Evolutionary conservation across 2,888 invertebrate genomes (phyloP).

Genomic region (Phortica okadai): DNA sequence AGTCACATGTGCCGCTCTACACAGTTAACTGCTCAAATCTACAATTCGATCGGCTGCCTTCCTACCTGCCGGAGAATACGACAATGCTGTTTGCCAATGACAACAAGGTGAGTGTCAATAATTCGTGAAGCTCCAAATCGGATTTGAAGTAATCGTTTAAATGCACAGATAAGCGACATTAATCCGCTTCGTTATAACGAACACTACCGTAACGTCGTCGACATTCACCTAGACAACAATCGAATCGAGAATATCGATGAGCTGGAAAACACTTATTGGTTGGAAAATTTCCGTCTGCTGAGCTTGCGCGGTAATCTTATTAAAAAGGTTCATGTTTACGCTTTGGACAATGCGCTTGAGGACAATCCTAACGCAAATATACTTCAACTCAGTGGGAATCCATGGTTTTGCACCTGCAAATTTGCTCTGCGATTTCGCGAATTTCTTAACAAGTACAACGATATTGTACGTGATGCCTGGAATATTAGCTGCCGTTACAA

Average conservation of each 20-base stretch:
- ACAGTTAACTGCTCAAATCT: constrained; percentile 74
- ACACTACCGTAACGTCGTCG: constrained; percentile 82
- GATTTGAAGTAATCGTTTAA: not conserved
- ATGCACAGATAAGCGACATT: constrained; percentile 81
- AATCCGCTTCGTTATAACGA: constrained; percentile 83
- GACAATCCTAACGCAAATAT: constrained; percentile 84
- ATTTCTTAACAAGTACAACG: constrained; percentile 82
- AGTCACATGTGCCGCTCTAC: constrained; percentile 72
- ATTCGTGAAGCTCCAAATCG: not conserved
- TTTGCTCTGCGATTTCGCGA: constrained; percentile 88
- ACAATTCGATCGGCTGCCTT: constrained; percentile 69
- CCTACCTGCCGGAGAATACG: constrained; percentile 73
- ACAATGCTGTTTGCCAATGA: constrained; percentile 72
- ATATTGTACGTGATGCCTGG: constrained; percentile 82
- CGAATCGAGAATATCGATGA: constrained; percentile 81
- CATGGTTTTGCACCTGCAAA: constrained; percentile 89
- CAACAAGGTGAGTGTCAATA: constrained; percentile 67
- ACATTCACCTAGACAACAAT: constrained; percentile 88
- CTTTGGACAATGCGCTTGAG: constrained; percentile 86
- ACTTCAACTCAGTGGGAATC: constrained; percentile 85
- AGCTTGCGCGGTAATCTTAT: constrained; percentile 86
- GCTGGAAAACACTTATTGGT: constrained; percentile 87
- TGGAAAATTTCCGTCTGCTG: constrained; percentile 86
- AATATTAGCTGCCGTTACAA: constrained; percentile 85
- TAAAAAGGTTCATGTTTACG: constrained; percentile 88